Conservation (phyloP, 1,140 invertebrate species). For the Pentalonia nigronervosa region DNA sequence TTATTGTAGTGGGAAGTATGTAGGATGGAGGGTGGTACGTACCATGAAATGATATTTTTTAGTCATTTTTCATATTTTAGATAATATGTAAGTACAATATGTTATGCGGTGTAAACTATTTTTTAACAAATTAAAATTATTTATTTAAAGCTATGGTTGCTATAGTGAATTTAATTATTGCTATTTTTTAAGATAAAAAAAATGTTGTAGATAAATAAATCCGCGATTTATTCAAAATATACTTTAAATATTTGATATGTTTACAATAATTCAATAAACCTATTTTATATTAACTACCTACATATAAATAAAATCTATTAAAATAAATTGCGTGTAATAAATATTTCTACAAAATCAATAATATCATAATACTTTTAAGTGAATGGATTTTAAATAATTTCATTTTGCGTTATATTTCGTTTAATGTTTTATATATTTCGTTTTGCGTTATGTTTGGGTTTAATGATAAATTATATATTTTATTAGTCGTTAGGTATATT, state of each 20-base stretch:
- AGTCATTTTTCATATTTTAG: neutral
- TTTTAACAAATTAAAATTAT: neutral
- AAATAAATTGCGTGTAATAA: too few relatives aligned
- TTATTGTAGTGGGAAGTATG: neutral
- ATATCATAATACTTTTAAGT: too few relatives aligned
- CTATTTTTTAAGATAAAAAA: neutral
- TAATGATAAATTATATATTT: too few relatives aligned
- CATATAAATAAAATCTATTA: too few relatives aligned
- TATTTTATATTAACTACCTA: too few relatives aligned
- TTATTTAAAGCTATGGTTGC: neutral
- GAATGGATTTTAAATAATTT: too few relatives aligned
- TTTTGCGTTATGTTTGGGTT: too few relatives aligned
- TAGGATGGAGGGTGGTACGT: neutral
- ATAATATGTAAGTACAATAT: neutral
- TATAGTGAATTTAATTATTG: neutral
- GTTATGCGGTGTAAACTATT: neutral
- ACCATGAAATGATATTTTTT: neutral
- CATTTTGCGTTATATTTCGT: too few relatives aligned
- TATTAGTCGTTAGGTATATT: too few relatives aligned
- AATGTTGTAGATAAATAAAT: conserved; percentile 8
- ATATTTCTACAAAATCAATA: too few relatives aligned
- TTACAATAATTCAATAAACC: too few relatives aligned
- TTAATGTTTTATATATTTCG: too few relatives aligned
- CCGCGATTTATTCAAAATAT: neutral
- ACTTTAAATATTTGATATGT: neutral